phyloP scores from a whole-genome alignment of 2,888 invertebrate genomes.

The Caradrina clavipalpis region DNA sequence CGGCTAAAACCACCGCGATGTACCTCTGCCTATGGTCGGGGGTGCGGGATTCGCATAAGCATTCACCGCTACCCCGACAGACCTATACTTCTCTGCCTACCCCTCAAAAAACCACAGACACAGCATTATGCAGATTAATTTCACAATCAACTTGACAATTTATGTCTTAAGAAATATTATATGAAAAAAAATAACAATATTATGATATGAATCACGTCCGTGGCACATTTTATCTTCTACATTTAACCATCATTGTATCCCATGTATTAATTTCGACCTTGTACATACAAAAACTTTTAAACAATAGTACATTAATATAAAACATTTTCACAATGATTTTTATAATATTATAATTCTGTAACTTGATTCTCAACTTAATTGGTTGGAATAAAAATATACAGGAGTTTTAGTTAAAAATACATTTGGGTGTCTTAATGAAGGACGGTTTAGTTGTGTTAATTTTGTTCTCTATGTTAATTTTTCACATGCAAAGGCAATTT shows the following conservation, averaged over 20 bases:
- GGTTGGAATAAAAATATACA: conserved; percentile 17
- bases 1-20: too few species aligned
- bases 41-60: too few species aligned
- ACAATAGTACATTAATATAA: conserved; percentile 48
- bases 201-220: conserved; percentile 27
- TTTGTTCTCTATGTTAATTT: too few species aligned
- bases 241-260: conserved; percentile 27
- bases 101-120: background rate
- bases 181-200: background rate
- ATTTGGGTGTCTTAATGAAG: conserved; percentile 1
- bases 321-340: conserved; percentile 40
- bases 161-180: background rate
- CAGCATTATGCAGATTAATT: background rate
- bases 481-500: too few species aligned
- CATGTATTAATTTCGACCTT: conserved; percentile 53
- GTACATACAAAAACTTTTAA: conserved; percentile 24
- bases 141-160: background rate
- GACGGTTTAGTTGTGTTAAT: background rate
- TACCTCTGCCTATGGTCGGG: too few species aligned
- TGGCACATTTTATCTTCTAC: conserved; percentile 28
- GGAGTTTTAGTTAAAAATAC: conserved; percentile 8
- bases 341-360: conserved; percentile 39
- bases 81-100: background rate
- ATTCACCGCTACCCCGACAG: too few species aligned
- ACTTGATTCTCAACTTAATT: conserved; percentile 34